Base-by-base conservation (phyloP, 2,888 invertebrate species). In the Lamellibrachia columna region DNA sequence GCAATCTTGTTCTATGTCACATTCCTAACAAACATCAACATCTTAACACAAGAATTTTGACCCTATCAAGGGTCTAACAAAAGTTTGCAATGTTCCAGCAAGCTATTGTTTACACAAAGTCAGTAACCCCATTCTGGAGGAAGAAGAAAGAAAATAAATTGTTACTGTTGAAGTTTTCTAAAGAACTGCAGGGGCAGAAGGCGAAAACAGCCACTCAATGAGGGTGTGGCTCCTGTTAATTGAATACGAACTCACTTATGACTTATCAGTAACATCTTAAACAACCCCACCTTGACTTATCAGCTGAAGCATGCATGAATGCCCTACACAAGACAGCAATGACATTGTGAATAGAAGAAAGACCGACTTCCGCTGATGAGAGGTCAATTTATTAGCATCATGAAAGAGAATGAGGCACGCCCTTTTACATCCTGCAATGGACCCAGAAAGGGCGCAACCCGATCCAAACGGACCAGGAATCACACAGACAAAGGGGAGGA, bases 401-500 rank as follows among this genome's bases (percentile, higher is more conserved):
- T 75, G 75, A 75, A 75, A 75, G 75, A 75, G 75, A 75, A 75
- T 15, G n/a, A 6, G 75, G n/a, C 75, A 75, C 75, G n/a, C 75
- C 75, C 75, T 22, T 75, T 22, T 15, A n/a, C 22, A 6, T 7
- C 75, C 22, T 6, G n/a, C 15, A n/a, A n/a, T n/a, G 22, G n/a
- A 75, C 75, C 75, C 75, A 6, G 75, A 75, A 75, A 75, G 75
- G 1, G 75, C n/a, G 75, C 75, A 75, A 75, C 22, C 11, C 22
- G n/a, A 75, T 75, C 75, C 75, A 75, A 75, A 75, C 75, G 15
- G 75, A 75, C 75, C 75, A 75, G 75, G 75, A 75, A 75, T 75
- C 75, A n/a, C 75, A 22, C 11, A n/a, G 75, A 75, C 75, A 75
- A 75, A 75, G 75, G 75, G 6, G 75, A 75, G 75, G 75, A 75